These are phyloP conservation scores for Paratrypauchen microcephalus DNA, from an alignment of 2,797 vertebrate species.

Conservation along the genomic window DNA sequence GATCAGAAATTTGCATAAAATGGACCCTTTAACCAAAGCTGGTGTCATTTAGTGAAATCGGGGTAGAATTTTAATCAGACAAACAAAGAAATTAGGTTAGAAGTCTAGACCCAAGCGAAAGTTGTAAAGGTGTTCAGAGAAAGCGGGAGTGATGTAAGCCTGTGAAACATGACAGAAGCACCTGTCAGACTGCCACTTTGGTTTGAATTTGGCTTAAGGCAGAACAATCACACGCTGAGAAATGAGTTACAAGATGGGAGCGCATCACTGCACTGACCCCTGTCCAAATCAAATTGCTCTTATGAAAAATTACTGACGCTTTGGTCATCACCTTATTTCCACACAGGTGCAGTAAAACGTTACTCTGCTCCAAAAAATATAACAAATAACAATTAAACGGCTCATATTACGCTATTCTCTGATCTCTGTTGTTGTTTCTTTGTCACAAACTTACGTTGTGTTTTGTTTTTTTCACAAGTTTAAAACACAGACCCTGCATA, in stretches of 20 bases:
- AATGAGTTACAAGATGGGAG: neutral
- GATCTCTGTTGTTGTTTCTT: too few species aligned
- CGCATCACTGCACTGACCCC: neutral
- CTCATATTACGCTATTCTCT: too few species aligned
- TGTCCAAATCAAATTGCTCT: neutral
- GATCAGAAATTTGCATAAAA: too few species aligned
- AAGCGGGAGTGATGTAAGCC: conserved; percentile 31
- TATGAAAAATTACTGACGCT: neutral
- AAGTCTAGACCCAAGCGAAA: conserved; percentile 20
- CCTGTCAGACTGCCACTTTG: neutral
- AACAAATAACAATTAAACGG: too few species aligned
- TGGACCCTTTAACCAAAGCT: conserved; percentile 30
- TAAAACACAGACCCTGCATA: too few species aligned
- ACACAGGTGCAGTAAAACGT: too few species aligned
- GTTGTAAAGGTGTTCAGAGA: neutral
- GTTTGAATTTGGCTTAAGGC: neutral
- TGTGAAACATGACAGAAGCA: conserved; percentile 25
- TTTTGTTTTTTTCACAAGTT: too few species aligned
- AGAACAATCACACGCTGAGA: neutral
- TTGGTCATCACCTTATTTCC: neutral
- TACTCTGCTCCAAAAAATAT: too few species aligned
- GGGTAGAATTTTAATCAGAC: conserved; percentile 46
- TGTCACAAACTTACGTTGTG: too few species aligned
- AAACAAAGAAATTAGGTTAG: conserved; percentile 39
- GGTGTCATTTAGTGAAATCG: conserved; percentile 45